These are phyloP conservation scores for Porites rus DNA, from an alignment of 92 coral and sea anemone genomes.

Conservation along the genomic window DNA sequence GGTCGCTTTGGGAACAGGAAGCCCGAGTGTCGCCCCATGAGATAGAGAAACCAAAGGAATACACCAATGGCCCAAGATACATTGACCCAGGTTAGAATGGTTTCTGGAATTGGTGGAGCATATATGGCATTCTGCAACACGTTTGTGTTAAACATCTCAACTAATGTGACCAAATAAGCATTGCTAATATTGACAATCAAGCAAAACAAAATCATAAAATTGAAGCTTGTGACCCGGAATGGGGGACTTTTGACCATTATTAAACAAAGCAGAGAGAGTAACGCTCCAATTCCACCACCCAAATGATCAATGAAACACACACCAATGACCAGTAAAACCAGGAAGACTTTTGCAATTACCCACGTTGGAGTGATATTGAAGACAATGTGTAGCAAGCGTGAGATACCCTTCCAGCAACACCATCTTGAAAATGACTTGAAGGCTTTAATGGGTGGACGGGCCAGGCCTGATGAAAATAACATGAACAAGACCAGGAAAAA, in stretches of 20 bases:
- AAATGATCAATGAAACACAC: slow-evolving; percentile 71
- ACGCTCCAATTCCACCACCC: slow-evolving; percentile 92
- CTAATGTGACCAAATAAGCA: slow-evolving; percentile 82
- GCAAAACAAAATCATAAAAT: slow-evolving; percentile 90
- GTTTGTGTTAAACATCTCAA: slow-evolving; percentile 77
- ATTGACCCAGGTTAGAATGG: slow-evolving; percentile 76
- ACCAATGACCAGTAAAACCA: slow-evolving; percentile 86
- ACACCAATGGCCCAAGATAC: slow-evolving; percentile 69
- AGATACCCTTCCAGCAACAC: slow-evolving; percentile 71
- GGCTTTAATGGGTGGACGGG: slow-evolving; percentile 80
- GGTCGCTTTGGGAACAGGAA: slow-evolving; percentile 71
- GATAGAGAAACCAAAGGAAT: slow-evolving; percentile 76
- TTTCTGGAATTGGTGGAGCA: slow-evolving; percentile 86
- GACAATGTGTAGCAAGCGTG: slow-evolving; percentile 71
- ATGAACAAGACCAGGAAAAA: slow-evolving; percentile 75
- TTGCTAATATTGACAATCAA: slow-evolving; percentile 82
- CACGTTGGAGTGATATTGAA: slow-evolving; percentile 78
- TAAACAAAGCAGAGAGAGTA: slow-evolving; percentile 83
- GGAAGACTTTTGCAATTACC: slow-evolving; percentile 77
- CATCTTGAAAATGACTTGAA: slow-evolving; percentile 72
- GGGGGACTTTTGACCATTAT: slow-evolving; percentile 88
- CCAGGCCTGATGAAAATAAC: slow-evolving; percentile 76
- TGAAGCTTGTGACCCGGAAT: slow-evolving; percentile 89
- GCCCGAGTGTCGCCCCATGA: slow-evolving; percentile 81
- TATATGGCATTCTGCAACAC: slow-evolving; percentile 78